Evolutionary conservation across 2,797 vertebrate genomes (phyloP).

Genomic region (Pyrocephalus nanus): DNA sequence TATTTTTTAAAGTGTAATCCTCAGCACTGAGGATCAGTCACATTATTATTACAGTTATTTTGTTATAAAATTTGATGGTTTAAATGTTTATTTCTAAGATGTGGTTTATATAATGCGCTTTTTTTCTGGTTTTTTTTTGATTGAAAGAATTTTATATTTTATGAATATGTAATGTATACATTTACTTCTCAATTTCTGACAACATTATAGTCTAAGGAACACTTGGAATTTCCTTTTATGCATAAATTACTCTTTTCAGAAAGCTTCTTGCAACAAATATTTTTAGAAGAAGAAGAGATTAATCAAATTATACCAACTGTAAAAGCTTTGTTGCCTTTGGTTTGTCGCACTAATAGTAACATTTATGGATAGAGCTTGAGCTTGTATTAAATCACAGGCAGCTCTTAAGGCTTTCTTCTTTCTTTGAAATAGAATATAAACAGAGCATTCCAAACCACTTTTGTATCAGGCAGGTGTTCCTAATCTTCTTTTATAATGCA

Average conservation of each 20-base stretch:
- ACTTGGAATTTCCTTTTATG: constrained; percentile 5
- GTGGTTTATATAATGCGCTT: background rate
- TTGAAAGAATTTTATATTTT: background rate
- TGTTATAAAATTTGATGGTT: background rate
- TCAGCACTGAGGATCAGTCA: background rate
- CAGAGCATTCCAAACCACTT: constrained; percentile 1
- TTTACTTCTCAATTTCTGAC: background rate
- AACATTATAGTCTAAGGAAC: background rate
- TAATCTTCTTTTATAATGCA: background rate
- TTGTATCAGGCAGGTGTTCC: background rate
- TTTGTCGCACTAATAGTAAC: background rate
- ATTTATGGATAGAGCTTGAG: background rate
- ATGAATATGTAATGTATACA: background rate
- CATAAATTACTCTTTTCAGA: background rate
- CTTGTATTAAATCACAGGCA: constrained; percentile 2
- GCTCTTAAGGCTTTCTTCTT: constrained; percentile 16
- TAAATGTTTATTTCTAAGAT: background rate
- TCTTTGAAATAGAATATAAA: constrained; percentile 25
- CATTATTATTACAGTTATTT: background rate
- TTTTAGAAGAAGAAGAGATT: constrained; percentile 20
- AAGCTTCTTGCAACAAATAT: background rate
- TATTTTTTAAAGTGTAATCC: background rate
- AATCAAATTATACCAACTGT: background rate
- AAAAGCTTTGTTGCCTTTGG: constrained; percentile 10
- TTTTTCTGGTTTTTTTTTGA: background rate